Base-by-base conservation (phyloP, 2,888 invertebrate species). In the Tenthredo scrophulariae region DNA sequence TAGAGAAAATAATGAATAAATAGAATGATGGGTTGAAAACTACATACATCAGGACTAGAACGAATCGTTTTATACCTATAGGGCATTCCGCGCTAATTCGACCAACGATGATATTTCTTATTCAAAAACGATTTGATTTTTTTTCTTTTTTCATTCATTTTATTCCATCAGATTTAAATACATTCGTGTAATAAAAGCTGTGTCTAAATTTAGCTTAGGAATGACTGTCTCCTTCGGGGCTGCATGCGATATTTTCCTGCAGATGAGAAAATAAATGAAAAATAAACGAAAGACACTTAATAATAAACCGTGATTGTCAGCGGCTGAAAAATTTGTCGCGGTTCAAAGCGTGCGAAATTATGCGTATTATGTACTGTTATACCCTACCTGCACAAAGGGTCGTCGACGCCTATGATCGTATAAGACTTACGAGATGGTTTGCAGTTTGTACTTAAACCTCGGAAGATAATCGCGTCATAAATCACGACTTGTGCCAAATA, bases 401-500 rank as follows among this genome's bases (percentile, higher is more conserved):
- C 67, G 29, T 22, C 29, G 33, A 22, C 40, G 29, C 26, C n/a
- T 37, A 77, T 77, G n/a, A 54, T 54, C 33, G 54, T 29, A 43
- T 74, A 77, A 77, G 54, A 77, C 54, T 50, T 46, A 50, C 50
- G 29, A 54, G 77, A 74, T 74, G 77, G 77, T 33, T 29, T 77
- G 50, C 54, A 54, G 77, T 50, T 77, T 77, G 77, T 77, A 77
- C 77, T 77, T 77, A 77, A 77, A 77, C 15, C 54, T 50, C 29
- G 50, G 15, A 50, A 62, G 80, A 80, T 80, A 80, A 80, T 80
- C 80, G 58, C 80, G 80, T 40, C 58, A 80, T 80, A 80, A 80
- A 80, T 80, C 80, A 80, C 18, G n/a, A 77, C 77, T 50, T 77
- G 54, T 77, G 54, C 77, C 54, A n/a, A 77, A 77, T 77, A 77